Percentiles rank a stretch among this genome's conserved stretches.
These are phyloP conservation scores for Euthynnus affinis DNA, from an alignment of 2,797 vertebrate genomes.

Conservation along the genomic window DNA sequence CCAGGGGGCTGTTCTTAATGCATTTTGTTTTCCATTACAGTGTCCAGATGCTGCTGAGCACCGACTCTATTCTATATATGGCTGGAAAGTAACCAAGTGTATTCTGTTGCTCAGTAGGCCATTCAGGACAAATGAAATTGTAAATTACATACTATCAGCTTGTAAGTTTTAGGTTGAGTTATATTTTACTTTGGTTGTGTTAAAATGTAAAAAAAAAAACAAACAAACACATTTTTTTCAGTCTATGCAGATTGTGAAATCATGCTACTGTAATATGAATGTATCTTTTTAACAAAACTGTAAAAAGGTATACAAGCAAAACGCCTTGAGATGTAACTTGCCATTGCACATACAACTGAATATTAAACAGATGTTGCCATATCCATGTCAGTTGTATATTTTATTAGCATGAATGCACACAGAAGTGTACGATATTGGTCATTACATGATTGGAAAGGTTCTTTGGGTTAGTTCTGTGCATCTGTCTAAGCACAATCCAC, in stretches of 20 bases:
- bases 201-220: conserved; percentile 2
- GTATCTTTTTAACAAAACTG: conserved; percentile 10
- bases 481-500: background rate
- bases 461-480: conserved; percentile 1
- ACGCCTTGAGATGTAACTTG: conserved; percentile 21
- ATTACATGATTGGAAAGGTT: background rate
- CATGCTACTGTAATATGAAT: conserved; percentile 39
- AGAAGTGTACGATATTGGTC: background rate
- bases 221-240: background rate
- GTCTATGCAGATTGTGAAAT: conserved; percentile 31
- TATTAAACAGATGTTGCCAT: conserved; percentile 38
- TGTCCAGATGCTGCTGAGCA: conserved; percentile 53
- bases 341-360: conserved; percentile 20
- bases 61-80: conserved; percentile 35
- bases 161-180: background rate
- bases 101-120: background rate
- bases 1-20: conserved; percentile 32
- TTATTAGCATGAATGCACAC: conserved; percentile 4
- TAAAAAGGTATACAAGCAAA: conserved; percentile 8
- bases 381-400: background rate
- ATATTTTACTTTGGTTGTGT: conserved; percentile 16
- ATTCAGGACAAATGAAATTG: background rate
- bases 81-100: conserved; percentile 37
- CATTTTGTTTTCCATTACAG: conserved; percentile 54
- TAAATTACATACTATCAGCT: conserved; percentile 10